These are phyloP conservation scores for Clinocottus analis DNA, from an alignment of 2,113 vertebrate species.

Conservation along the genomic window DNA sequence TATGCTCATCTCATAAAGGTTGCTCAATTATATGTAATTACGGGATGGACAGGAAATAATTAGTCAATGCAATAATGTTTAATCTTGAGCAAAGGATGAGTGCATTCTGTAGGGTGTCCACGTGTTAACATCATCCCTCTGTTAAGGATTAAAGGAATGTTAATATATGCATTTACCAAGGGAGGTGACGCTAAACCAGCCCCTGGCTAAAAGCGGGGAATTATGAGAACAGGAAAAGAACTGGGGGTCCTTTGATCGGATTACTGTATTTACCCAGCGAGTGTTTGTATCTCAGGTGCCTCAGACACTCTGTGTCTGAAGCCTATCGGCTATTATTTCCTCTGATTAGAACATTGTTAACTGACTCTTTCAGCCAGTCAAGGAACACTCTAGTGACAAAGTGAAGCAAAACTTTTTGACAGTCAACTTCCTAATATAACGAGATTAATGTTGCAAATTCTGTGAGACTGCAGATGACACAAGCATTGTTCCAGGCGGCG, in stretches of 20 bases:
- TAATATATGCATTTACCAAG: constrained; percentile 72
- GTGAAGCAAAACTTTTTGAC: constrained; percentile 69
- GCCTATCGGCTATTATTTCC: constrained; percentile 57
- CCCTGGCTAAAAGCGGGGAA: constrained; percentile 69
- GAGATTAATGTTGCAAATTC: constrained; percentile 78
- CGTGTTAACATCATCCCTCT: constrained; percentile 52
- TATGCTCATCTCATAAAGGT: constrained; percentile 63
- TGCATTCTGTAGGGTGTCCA: constrained; percentile 45
- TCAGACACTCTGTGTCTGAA: constrained; percentile 41
- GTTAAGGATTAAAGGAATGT: constrained; percentile 67
- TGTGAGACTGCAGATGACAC: constrained; percentile 67
- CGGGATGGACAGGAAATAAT: constrained; percentile 61
- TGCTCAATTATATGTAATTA: constrained; percentile 66
- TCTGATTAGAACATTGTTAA: constrained; percentile 72
- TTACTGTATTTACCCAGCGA: constrained; percentile 71
- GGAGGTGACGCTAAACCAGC: constrained; percentile 65
- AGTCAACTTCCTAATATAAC: constrained; percentile 58
- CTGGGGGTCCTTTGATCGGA: constrained; percentile 70
- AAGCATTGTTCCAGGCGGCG: constrained; percentile 75
- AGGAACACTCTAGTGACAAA: constrained; percentile 61
- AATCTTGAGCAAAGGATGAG: constrained; percentile 58
- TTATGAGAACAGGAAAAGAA: constrained; percentile 69
- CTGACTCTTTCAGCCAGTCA: constrained; percentile 52
- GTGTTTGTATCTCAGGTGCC: constrained; percentile 72
- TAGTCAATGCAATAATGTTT: constrained; percentile 56